Conservation (phyloP, 2,113 vertebrate genomes). For the Dicaeum eximium region DNA sequence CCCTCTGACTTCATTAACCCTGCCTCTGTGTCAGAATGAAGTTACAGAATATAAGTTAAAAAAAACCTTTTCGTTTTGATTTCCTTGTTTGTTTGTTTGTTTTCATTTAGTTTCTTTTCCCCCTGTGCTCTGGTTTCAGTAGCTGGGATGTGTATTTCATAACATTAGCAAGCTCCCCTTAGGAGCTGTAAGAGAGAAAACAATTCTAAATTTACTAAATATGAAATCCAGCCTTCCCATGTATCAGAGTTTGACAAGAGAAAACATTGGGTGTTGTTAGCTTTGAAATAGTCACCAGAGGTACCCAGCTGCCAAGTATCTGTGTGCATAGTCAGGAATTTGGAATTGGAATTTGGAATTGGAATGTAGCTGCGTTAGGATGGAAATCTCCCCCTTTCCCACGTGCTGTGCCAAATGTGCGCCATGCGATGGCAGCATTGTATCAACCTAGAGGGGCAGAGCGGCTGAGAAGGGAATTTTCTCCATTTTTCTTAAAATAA, state of each 20-base stretch:
- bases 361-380: neutral
- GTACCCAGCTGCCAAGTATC: neutral
- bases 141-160: neutral
- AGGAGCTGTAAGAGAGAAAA: neutral
- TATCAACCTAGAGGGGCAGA: neutral
- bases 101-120: neutral
- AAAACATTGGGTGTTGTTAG: neutral
- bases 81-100: neutral
- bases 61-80: neutral
- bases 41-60: neutral
- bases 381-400: neutral
- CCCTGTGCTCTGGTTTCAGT: neutral
- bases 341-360: neutral
- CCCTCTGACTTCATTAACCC: neutral
- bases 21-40: neutral
- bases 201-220: neutral
- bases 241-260: neutral
- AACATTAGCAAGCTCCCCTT: neutral
- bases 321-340: too few species aligned
- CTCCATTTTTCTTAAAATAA: neutral
- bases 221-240: neutral
- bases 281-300: fast-evolving
- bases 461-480: neutral
- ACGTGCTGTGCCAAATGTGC: fast-evolving
- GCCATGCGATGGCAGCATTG: constrained; percentile 73